Evolutionary conservation across 2,888 invertebrate species (phyloP).

Genomic region (Drosophila mimica): DNA sequence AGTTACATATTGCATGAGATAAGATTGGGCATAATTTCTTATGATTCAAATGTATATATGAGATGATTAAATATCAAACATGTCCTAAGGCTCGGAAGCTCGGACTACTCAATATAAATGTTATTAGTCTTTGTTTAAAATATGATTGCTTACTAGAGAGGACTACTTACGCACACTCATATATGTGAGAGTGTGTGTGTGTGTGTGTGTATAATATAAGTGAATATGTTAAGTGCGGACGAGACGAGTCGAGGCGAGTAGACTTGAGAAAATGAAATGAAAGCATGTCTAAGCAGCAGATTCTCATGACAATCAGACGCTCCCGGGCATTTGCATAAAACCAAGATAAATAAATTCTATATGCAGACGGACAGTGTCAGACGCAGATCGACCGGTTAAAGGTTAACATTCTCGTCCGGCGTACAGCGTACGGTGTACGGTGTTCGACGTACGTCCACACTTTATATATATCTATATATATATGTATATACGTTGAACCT

Average conservation of each 20-base stretch:
- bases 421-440: background rate
- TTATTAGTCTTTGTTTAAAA: background rate
- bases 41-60: background rate
- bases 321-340: conserved; percentile 62
- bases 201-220: conserved; percentile 4
- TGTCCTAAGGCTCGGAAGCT: background rate
- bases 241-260: conserved; percentile 9
- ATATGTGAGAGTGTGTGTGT: background rate
- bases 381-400: conserved; percentile 67
- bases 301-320: conserved; percentile 62
- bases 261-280: conserved; percentile 36
- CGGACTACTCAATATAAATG: background rate
- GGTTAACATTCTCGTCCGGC: conserved; percentile 55
- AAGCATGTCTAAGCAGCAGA: conserved; percentile 63
- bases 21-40: background rate
- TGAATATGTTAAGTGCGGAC: conserved; percentile 22
- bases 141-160: conserved; percentile 8
- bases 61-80: background rate
- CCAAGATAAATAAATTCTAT: conserved; percentile 64
- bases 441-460: conserved; percentile 1
- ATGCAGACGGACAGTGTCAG: conserved; percentile 51
- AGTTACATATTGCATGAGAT: background rate
- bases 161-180: conserved; percentile 1
- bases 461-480: background rate
- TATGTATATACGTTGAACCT: conserved; percentile 16